Evolutionary conservation across 2,888 invertebrate genomes (phyloP).

Genomic region (Chymomyza fuscimana): DNA sequence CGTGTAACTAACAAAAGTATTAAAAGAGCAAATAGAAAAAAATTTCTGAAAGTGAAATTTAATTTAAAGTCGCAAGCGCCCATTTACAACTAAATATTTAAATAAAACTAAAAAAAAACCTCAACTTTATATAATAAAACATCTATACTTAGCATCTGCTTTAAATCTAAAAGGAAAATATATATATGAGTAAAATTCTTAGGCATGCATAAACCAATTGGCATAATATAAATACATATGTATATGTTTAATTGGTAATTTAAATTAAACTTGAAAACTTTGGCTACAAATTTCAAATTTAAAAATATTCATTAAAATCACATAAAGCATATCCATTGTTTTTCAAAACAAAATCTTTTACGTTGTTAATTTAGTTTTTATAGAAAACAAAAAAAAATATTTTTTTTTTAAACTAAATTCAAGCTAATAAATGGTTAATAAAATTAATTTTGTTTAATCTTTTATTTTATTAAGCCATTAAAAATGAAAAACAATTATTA

Average conservation of each 20-base stretch:
- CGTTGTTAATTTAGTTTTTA: conserved; percentile 55
- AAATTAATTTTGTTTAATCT: conserved; percentile 33
- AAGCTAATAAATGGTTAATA: conserved; percentile 25
- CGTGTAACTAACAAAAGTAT: conserved; percentile 71
- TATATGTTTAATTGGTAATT: background rate
- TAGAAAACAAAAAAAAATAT: background rate
- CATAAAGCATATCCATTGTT: conserved; percentile 71
- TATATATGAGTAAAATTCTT: background rate
- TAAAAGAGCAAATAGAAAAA: conserved; percentile 43
- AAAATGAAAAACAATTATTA: background rate
- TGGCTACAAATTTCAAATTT: conserved; percentile 36
- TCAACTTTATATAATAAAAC: conserved; percentile 8
- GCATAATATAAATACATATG: background rate
- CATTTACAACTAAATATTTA: conserved; percentile 56
- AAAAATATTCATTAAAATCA: conserved; percentile 31
- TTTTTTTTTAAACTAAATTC: conserved; percentile 5
- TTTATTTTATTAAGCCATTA: conserved; percentile 27
- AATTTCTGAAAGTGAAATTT: conserved; percentile 16
- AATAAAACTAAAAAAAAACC: conserved; percentile 4
- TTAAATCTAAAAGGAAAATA: background rate
- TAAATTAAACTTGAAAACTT: conserved; percentile 6
- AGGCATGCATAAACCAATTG: conserved; percentile 3
- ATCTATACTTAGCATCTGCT: conserved; percentile 9
- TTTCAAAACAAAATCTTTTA: conserved; percentile 60
- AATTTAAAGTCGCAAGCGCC: conserved; percentile 66